Percentiles rank a stretch among this genome's conserved stretches.
phyloP scores from a whole-genome alignment of 1,140 invertebrate genomes.

The Antheraea mylitta region DNA sequence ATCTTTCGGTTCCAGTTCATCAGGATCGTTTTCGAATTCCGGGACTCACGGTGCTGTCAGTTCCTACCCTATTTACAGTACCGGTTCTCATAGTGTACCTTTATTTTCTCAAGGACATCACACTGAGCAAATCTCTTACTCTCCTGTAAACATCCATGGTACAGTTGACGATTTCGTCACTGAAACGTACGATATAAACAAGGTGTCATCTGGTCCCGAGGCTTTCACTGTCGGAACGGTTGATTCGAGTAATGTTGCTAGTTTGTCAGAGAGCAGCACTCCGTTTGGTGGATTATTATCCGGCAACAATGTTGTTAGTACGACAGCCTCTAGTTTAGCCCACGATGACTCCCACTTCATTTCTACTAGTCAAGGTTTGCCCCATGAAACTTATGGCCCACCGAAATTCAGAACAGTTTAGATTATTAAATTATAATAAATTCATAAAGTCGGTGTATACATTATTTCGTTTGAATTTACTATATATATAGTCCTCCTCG shows the following conservation, averaged over 20 bases:
- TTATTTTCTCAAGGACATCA: constrained; percentile 1
- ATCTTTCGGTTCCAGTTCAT: constrained; percentile 2
- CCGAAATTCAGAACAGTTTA: constrained; percentile 57
- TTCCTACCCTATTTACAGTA: background rate
- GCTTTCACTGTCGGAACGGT: background rate
- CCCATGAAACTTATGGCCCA: constrained; percentile 62
- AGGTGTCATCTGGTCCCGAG: background rate
- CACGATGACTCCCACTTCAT: constrained; percentile 37
- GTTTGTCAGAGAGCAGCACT: background rate
- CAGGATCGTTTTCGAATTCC: constrained; percentile 4
- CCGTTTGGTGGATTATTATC: background rate
- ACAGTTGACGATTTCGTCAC: background rate
- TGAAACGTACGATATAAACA: constrained; percentile 11
- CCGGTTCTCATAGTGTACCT: background rate
- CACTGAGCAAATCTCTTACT: constrained; percentile 2
- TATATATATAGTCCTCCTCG: too few relatives aligned
- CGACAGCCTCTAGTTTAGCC: constrained; percentile 19
- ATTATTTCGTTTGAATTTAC: background rate
- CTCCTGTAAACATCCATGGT: background rate
- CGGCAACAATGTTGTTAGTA: constrained; percentile 17
- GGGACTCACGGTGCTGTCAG: background rate
- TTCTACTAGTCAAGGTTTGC: constrained; percentile 64
- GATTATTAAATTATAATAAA: constrained; percentile 20
- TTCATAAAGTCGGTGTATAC: background rate
- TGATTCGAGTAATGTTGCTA: background rate